These are phyloP conservation scores for Drosophila jambulina DNA, from an alignment of 1,140 invertebrate species.

Conservation along the genomic window DNA sequence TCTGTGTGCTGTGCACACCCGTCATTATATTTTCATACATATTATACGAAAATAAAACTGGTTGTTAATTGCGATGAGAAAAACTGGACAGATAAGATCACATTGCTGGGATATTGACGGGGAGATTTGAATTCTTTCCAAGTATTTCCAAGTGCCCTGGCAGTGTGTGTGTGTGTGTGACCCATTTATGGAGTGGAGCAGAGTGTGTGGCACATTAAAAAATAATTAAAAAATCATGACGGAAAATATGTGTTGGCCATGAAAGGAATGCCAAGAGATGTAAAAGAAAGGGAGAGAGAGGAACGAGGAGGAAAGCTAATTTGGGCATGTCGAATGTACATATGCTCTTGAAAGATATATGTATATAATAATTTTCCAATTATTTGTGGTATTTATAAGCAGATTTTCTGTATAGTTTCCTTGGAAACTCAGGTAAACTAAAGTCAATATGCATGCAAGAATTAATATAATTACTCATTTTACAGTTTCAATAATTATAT, in stretches of 20 bases:
- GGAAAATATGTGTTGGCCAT: constrained; percentile 49
- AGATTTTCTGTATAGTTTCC: neutral
- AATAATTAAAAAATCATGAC: constrained; percentile 64
- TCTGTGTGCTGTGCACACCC: constrained; percentile 27
- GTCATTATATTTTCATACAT: constrained; percentile 49
- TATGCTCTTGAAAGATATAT: constrained; percentile 1
- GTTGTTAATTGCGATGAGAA: constrained; percentile 67
- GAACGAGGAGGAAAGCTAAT: constrained; percentile 26
- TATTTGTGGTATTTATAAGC: neutral
- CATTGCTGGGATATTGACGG: constrained; percentile 10
- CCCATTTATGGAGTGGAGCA: constrained; percentile 44
- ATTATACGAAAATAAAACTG: constrained; percentile 40
- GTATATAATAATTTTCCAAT: neutral
- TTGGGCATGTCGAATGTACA: neutral
- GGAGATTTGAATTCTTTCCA: constrained; percentile 47
- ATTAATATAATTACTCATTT: neutral
- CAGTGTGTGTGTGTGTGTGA: constrained; percentile 23
- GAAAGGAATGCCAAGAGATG: constrained; percentile 62
- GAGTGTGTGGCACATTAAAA: constrained; percentile 47
- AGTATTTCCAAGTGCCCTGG: constrained; percentile 50
- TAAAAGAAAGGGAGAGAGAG: constrained; percentile 45
- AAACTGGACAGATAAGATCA: constrained; percentile 35
- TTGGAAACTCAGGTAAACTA: neutral
- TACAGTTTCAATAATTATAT: neutral
- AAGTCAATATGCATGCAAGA: no score